These are phyloP conservation scores for Xanthorhoe designata DNA, from an alignment of 2,888 invertebrate species.

Conservation along the genomic window DNA sequence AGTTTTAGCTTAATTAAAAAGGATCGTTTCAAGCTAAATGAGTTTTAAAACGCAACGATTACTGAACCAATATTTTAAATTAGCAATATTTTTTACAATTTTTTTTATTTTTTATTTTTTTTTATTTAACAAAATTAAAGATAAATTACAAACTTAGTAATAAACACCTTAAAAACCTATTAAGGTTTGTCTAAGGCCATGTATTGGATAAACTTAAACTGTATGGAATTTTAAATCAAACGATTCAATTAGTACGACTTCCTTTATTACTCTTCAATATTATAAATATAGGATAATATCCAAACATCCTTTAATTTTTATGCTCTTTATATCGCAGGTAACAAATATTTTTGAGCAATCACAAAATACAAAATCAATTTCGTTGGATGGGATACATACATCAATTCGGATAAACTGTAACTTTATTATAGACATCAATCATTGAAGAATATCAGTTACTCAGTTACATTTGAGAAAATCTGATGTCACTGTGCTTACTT, in stretches of 20 bases:
- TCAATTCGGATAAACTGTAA: constrained; percentile 30
- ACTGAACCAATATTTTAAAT: no score
- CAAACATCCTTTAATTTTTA: constrained; percentile 62
- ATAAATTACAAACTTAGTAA: no score
- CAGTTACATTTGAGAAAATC: constrained; percentile 27
- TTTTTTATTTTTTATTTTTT: no score
- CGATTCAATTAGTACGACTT: constrained; percentile 66
- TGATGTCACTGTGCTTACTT: constrained; percentile 53
- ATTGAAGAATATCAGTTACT: constrained; percentile 20
- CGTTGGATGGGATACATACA: constrained; percentile 40
- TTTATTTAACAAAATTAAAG: no score
- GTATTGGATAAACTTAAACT: no score
- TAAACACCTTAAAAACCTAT: no score
- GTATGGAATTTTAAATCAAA: constrained; percentile 55
- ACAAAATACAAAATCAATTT: constrained; percentile 49
- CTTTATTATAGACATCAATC: constrained; percentile 14
- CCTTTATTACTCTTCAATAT: constrained; percentile 73
- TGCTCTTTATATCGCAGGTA: constrained; percentile 68
- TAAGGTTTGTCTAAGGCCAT: no score
- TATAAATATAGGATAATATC: constrained; percentile 71
- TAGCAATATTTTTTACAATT: no score
- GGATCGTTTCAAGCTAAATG: no score
- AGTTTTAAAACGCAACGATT: no score
- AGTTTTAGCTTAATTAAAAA: no score
- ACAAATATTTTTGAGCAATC: constrained; percentile 75